Conservation (phyloP, 2,797 vertebrate genomes). For the Fistularia tabacaria region DNA sequence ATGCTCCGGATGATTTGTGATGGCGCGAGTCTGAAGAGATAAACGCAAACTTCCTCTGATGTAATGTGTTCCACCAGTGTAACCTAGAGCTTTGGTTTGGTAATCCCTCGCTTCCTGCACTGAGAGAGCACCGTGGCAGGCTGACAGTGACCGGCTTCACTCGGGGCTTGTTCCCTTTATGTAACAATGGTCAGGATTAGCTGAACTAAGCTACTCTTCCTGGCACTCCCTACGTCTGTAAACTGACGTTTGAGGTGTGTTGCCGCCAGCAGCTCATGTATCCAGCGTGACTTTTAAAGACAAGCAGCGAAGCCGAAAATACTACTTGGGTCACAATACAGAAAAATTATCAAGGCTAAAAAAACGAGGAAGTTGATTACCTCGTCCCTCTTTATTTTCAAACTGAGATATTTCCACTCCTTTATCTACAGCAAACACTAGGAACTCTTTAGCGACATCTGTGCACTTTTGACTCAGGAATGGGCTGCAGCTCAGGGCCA, state of each 20-base stretch:
- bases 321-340: not conserved
- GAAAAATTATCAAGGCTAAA: too few relatives aligned
- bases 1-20: too few relatives aligned
- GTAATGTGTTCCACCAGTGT: too few relatives aligned
- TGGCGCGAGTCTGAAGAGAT: too few relatives aligned
- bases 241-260: not conserved
- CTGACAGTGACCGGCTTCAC: not conserved
- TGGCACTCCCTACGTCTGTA: slow-evolving; percentile 4
- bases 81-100: too few relatives aligned
- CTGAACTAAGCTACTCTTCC: not conserved
- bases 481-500: slow-evolving; percentile 28
- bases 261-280: not conserved
- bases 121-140: too few relatives aligned
- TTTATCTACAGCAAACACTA: slow-evolving; percentile 28
- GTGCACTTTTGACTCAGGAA: slow-evolving; percentile 9
- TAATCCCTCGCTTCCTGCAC: too few relatives aligned
- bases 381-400: too few relatives aligned
- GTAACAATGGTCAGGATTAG: slow-evolving; percentile 51
- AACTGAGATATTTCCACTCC: not conserved
- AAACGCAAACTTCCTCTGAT: too few relatives aligned
- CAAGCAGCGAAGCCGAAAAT: too few relatives aligned
- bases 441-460: not conserved
- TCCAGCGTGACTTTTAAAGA: too few relatives aligned
- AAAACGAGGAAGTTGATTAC: too few relatives aligned
- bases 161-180: not conserved